Percentiles rank a stretch among this genome's conserved stretches.
These are phyloP conservation scores for Artemia franciscana DNA, from an alignment of 1,140 invertebrate species.

Conservation along the genomic window DNA sequence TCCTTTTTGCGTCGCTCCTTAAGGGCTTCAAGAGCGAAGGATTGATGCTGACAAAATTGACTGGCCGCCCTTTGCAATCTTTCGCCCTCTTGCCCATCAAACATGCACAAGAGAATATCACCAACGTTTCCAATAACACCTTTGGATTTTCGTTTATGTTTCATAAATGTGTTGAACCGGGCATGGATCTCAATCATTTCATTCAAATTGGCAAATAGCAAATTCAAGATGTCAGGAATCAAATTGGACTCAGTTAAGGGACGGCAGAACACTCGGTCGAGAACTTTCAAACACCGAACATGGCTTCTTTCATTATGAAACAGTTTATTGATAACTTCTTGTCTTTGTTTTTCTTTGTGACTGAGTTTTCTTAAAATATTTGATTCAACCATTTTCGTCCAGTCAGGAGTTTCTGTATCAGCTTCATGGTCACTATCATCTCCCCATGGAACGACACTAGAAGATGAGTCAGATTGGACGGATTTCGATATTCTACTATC, in stretches of 20 bases:
- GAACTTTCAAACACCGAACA: slow-evolving; percentile 73
- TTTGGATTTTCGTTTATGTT: slow-evolving; percentile 35
- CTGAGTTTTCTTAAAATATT: slow-evolving; percentile 45
- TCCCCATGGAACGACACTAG: slow-evolving; percentile 19
- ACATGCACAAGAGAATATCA: slow-evolving; percentile 49
- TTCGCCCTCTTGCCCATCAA: slow-evolving; percentile 42
- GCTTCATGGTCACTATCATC: slow-evolving; percentile 52
- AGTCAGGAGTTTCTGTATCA: slow-evolving; percentile 47
- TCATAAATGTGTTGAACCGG: slow-evolving; percentile 47
- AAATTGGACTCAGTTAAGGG: slow-evolving; percentile 42
- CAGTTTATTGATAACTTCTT: slow-evolving; percentile 93
- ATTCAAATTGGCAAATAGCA: slow-evolving; percentile 77
- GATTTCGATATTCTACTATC: slow-evolving; percentile 10
- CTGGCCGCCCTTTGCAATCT: slow-evolving; percentile 47
- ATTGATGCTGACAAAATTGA: slow-evolving; percentile 76
- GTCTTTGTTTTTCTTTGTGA: slow-evolving; percentile 62
- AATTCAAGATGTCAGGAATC: slow-evolving; percentile 49
- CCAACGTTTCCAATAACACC: slow-evolving; percentile 50
- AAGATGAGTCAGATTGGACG: slow-evolving; percentile 10
- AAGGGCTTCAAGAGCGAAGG: slow-evolving; percentile 63
- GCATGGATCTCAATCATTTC: slow-evolving; percentile 52
- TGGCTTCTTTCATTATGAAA: slow-evolving; percentile 90
- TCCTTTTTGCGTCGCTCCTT: slow-evolving; percentile 63
- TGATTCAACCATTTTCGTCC: slow-evolving; percentile 55
- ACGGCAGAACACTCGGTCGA: slow-evolving; percentile 69